Evolutionary conservation across 2,113 vertebrate genomes (phyloP).

Genomic region (Dasyurus viverrinus): DNA sequence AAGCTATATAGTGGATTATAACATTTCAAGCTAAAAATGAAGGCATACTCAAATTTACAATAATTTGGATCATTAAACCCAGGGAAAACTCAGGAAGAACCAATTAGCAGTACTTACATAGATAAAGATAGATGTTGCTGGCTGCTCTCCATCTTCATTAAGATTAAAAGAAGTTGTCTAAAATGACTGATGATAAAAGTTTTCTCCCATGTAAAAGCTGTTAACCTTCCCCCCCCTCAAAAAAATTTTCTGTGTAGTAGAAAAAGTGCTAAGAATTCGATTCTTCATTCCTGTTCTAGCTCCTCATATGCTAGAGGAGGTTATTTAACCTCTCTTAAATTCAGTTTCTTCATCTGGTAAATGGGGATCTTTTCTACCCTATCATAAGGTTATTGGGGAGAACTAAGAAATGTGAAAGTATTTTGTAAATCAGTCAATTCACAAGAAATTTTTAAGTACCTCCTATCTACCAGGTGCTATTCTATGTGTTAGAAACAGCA

Average conservation of each 20-base stretch:
- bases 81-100: background rate
- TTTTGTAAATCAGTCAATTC: background rate
- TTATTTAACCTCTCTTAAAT: background rate
- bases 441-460: background rate
- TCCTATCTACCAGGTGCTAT: background rate
- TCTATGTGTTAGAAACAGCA: background rate
- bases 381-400: background rate
- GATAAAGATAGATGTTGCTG: background rate
- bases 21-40: background rate
- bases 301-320: background rate
- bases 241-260: background rate
- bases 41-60: background rate
- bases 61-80: background rate
- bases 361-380: background rate
- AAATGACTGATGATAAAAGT: background rate
- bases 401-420: background rate
- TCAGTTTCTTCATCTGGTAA: background rate
- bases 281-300: background rate
- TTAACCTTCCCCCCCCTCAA: background rate
- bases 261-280: background rate
- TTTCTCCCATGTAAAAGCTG: background rate
- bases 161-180: background rate
- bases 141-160: background rate
- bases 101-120: background rate
- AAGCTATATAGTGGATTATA: background rate